A percentile compares a stretch with the other conserved stretches of the same genome.
phyloP scores from a whole-genome alignment of 2,797 vertebrate species.

The Sphaeramia orbicularis region DNA sequence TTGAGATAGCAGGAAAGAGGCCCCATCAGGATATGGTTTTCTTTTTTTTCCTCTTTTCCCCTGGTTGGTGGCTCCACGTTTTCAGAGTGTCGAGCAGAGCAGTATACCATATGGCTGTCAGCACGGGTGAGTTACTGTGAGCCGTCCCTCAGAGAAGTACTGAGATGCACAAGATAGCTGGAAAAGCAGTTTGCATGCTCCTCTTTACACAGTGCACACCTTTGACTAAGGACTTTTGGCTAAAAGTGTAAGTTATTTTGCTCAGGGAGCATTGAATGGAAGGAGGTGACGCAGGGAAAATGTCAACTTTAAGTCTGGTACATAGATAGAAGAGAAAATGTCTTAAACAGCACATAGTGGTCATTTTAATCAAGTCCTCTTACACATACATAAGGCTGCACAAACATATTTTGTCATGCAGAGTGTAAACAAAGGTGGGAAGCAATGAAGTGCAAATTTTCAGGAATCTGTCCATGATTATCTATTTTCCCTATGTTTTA shows the following conservation, averaged over 20 bases:
- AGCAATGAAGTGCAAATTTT: no score
- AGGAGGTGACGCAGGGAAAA: slow-evolving; percentile 23
- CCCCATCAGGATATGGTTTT: slow-evolving; percentile 48
- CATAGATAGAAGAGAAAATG: slow-evolving; percentile 62
- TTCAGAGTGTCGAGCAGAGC: slow-evolving; percentile 69
- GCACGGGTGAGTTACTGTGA: slow-evolving; percentile 68
- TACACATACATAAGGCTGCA: slow-evolving; percentile 17
- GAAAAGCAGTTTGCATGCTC: slow-evolving; percentile 71
- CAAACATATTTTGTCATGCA: slow-evolving; percentile 20
- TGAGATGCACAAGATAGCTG: slow-evolving; percentile 66
- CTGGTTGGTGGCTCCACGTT: slow-evolving; percentile 44
- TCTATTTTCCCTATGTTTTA: no score
- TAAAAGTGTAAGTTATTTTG: slow-evolving; percentile 54
- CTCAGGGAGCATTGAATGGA: slow-evolving; percentile 42
- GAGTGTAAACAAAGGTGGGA: no score
- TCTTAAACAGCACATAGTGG: slow-evolving; percentile 51
- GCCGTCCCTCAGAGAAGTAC: slow-evolving; percentile 46
- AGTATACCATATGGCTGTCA: slow-evolving; percentile 81
- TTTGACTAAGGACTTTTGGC: slow-evolving; percentile 48
- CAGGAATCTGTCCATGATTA: no score
- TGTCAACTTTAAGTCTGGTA: slow-evolving; percentile 57
- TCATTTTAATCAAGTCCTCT: slow-evolving; percentile 20
- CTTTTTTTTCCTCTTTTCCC: slow-evolving; percentile 15
- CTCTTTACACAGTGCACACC: slow-evolving; percentile 46
- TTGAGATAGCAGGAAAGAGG: slow-evolving; percentile 70